Conservation (phyloP, 2,797 vertebrate species). For the Hypotaenidia philippensis region DNA sequence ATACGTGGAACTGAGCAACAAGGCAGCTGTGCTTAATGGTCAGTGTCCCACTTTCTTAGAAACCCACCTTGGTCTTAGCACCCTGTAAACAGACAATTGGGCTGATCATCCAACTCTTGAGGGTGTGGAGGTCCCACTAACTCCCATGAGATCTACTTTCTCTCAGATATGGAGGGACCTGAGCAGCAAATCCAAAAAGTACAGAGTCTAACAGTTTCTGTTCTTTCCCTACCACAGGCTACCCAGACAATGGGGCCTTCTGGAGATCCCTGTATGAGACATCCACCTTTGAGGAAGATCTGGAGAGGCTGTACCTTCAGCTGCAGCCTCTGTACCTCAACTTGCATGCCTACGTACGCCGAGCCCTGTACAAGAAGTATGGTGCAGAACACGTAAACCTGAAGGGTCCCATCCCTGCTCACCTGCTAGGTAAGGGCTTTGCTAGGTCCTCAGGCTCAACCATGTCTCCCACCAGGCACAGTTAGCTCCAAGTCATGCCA, state of each 20-base stretch:
- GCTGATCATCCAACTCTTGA: background rate
- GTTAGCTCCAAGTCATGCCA: background rate
- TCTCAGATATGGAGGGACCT: background rate
- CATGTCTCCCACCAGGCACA: background rate
- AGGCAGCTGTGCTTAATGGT: constrained; percentile 92
- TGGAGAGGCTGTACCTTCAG: constrained; percentile 90
- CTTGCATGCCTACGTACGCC: constrained; percentile 93
- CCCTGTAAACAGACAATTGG: background rate
- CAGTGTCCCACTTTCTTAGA: constrained; percentile 16
- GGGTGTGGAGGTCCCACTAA: background rate
- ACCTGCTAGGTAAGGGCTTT: constrained; percentile 88
- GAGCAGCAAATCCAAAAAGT: background rate
- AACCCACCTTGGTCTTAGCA: background rate
- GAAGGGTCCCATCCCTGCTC: constrained; percentile 95
- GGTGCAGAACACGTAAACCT: constrained; percentile 86
- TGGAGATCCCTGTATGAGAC: constrained; percentile 95
- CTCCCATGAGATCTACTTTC: background rate
- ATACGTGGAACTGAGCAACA: constrained; percentile 94
- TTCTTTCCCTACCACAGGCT: constrained; percentile 77
- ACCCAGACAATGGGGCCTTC: constrained; percentile 89
- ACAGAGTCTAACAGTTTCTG: background rate
- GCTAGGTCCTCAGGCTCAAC: background rate
- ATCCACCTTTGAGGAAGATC: constrained; percentile 88
- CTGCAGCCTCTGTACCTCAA: constrained; percentile 93
- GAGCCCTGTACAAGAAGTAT: constrained; percentile 89